These are phyloP conservation scores for Tiliacea citrago DNA, from an alignment of 2,888 invertebrate species.

Conservation along the genomic window DNA sequence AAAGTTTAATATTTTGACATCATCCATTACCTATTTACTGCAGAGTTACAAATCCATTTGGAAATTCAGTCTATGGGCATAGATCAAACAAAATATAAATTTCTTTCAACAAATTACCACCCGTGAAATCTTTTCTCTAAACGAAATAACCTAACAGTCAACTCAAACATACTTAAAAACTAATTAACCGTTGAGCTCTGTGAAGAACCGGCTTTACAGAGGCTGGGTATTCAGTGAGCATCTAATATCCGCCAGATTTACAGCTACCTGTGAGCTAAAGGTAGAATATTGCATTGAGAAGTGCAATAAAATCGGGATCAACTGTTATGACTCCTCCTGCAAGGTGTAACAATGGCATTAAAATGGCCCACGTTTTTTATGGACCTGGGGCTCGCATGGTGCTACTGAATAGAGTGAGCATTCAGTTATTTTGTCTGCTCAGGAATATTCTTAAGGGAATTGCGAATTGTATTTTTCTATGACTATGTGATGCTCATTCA, in stretches of 20 bases:
- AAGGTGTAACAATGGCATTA: constrained; percentile 84
- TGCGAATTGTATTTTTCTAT: constrained; percentile 14
- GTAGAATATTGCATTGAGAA: constrained; percentile 81
- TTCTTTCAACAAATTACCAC: background rate
- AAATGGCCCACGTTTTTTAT: constrained; percentile 76
- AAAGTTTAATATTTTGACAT: background rate
- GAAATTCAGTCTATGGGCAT: background rate
- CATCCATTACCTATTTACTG: background rate
- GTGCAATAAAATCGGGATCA: constrained; percentile 88
- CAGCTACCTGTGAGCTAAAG: constrained; percentile 69
- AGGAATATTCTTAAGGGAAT: constrained; percentile 13
- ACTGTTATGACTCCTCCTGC: constrained; percentile 85
- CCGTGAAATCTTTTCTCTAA: constrained; percentile 1
- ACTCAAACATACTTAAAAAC: constrained; percentile 35
- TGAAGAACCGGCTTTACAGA: constrained; percentile 20
- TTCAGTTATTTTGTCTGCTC: constrained; percentile 20
- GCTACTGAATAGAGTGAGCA: constrained; percentile 55
- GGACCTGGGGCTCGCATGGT: constrained; percentile 66
- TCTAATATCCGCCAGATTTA: constrained; percentile 64
- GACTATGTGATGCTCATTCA: background rate
- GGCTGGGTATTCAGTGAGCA: constrained; percentile 41
- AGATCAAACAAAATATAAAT: background rate
- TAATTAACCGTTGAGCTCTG: constrained; percentile 44
- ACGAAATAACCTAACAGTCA: constrained; percentile 16
- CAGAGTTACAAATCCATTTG: background rate